These are phyloP conservation scores for Tetraneura akinire DNA, from an alignment of 1,140 invertebrate genomes.

Conservation along the genomic window DNA sequence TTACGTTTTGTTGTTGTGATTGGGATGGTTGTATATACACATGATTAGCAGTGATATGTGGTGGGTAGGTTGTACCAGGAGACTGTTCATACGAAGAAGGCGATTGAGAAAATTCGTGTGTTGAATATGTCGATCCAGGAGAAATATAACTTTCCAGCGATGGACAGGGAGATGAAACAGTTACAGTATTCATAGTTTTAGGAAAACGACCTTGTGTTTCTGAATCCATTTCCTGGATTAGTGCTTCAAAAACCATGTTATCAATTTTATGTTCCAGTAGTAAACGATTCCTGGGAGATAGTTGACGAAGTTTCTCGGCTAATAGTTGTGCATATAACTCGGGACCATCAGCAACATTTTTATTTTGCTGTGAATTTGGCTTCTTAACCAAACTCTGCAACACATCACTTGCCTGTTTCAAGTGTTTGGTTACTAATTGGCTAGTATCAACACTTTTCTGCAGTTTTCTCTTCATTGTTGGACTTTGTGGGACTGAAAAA, in stretches of 20 bases:
- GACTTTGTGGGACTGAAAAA: neutral
- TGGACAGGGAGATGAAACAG: neutral
- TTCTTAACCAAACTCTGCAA: neutral
- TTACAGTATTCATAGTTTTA: neutral
- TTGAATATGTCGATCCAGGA: neutral
- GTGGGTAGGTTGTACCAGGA: neutral
- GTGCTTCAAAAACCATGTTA: constrained; percentile 7
- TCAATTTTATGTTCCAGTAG: constrained; percentile 12
- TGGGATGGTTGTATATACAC: neutral
- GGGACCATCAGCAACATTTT: constrained; percentile 12
- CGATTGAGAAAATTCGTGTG: neutral
- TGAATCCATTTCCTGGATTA: constrained; percentile 2
- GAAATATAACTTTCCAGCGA: constrained; percentile 7
- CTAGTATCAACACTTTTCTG: neutral
- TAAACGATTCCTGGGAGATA: neutral
- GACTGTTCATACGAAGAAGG: neutral
- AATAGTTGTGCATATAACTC: neutral
- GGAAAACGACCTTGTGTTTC: neutral
- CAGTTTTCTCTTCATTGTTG: neutral
- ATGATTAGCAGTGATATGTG: neutral
- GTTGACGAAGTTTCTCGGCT: constrained; percentile 52
- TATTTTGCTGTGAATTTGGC: constrained; percentile 6
- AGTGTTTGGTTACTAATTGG: neutral
- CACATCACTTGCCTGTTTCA: constrained; percentile 58
- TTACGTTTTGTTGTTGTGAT: constrained; percentile 2